Conservation (phyloP, 1,140 invertebrate genomes). For the Drosophila subpulchrella region DNA sequence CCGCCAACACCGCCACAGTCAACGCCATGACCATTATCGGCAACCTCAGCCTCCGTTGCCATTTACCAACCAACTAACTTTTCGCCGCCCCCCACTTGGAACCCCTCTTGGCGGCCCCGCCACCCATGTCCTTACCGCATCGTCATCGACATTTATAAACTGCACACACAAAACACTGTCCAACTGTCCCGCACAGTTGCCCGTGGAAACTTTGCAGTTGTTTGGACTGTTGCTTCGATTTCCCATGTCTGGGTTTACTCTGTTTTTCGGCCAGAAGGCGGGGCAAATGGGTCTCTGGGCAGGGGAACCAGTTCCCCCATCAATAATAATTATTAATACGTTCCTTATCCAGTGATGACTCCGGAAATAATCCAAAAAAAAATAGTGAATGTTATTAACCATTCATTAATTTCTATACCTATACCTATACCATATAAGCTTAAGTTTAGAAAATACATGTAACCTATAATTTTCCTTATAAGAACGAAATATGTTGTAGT, state of each 20-base stretch:
- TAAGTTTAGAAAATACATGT: too few species aligned
- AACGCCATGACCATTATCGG: constrained; percentile 60
- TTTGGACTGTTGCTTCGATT: constrained; percentile 49
- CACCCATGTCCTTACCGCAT: constrained; percentile 25
- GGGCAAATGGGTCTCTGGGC: background rate
- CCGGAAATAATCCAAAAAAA: background rate
- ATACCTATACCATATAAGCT: too few species aligned
- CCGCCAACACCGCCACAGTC: constrained; percentile 32
- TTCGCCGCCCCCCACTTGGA: background rate
- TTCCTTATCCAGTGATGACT: background rate
- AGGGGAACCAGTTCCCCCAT: background rate
- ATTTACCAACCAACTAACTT: constrained; percentile 43
- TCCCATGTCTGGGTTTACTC: background rate
- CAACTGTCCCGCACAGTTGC: constrained; percentile 33
- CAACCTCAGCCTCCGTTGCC: constrained; percentile 50
- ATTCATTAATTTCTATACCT: background rate
- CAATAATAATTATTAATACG: background rate
- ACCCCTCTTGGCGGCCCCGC: background rate
- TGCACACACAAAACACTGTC: constrained; percentile 76
- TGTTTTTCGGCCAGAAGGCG: background rate
- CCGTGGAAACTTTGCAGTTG: constrained; percentile 24
- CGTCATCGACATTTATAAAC: constrained; percentile 77
- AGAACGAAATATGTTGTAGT: too few species aligned
- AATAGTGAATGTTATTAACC: background rate
- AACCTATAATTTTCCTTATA: too few species aligned